phyloP scores from a whole-genome alignment of 2,888 invertebrate genomes.

The Coelopa pilipes region DNA sequence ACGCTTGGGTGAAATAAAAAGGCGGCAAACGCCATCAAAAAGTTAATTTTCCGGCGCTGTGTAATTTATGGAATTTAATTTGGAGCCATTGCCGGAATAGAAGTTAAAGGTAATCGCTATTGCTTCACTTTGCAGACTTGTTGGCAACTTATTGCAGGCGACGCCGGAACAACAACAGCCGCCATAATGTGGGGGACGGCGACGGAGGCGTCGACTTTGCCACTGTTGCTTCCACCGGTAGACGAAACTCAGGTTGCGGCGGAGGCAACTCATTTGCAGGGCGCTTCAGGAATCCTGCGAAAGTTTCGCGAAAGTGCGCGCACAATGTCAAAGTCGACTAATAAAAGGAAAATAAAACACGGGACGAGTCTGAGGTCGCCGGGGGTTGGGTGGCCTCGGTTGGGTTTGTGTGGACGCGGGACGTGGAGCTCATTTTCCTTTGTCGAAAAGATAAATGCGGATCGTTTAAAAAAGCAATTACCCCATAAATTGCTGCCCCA shows the following conservation, averaged over 20 bases:
- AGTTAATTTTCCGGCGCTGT: conserved; percentile 24
- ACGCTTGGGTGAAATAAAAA: background rate
- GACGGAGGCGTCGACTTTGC: background rate
- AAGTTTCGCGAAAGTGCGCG: background rate
- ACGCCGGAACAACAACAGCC: background rate
- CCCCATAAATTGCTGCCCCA: conserved; percentile 57
- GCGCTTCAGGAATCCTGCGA: background rate
- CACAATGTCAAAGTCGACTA: conserved; percentile 22
- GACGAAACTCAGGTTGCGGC: background rate
- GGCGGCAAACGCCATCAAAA: background rate
- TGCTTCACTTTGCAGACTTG: conserved; percentile 33
- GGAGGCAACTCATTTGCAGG: background rate
- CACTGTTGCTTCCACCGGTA: background rate
- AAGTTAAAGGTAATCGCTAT: conserved; percentile 41
- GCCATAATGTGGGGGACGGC: background rate
- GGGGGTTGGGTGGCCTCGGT: conserved; percentile 43
- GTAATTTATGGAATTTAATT: conserved; percentile 46
- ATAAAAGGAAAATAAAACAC: conserved; percentile 10
- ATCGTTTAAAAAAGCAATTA: conserved; percentile 61
- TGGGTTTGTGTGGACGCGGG: conserved; percentile 39
- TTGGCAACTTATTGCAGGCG: conserved; percentile 31
- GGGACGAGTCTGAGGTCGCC: conserved; percentile 32
- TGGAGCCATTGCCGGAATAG: conserved; percentile 42
- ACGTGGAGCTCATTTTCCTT: conserved; percentile 53
- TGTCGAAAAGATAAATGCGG: conserved; percentile 60